Evolutionary conservation across 2,888 invertebrate genomes (phyloP).

Genomic region (Phaedon cochleariae): DNA sequence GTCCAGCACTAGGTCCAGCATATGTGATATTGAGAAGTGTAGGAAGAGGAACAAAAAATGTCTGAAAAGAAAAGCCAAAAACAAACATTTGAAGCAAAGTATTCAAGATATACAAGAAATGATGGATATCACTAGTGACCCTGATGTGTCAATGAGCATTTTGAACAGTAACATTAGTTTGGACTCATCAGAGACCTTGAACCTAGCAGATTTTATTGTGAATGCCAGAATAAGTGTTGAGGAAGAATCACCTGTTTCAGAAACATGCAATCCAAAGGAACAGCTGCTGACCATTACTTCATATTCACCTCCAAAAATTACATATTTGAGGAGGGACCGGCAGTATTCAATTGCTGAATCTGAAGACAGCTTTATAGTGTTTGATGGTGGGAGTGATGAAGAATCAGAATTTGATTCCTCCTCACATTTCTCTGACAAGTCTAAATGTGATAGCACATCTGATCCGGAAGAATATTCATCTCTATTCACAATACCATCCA

Average conservation of each 20-base stretch:
- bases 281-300: conserved; percentile 18
- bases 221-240: too few relatives aligned
- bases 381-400: conserved; percentile 59
- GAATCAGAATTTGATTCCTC: conserved; percentile 30
- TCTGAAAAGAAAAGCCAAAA: conserved; percentile 21
- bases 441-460: conserved; percentile 28
- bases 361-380: conserved; percentile 68
- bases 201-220: conserved; percentile 27
- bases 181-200: conserved; percentile 12
- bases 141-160: conserved; percentile 23
- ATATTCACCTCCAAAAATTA: conserved; percentile 18
- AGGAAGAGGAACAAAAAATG: not conserved
- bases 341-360: conserved; percentile 58
- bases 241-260: conserved; percentile 27
- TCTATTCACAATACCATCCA: conserved; percentile 32
- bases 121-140: conserved; percentile 37
- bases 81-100: conserved; percentile 33
- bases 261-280: not conserved
- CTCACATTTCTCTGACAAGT: conserved; percentile 29
- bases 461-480: conserved; percentile 36
- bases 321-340: conserved; percentile 21
- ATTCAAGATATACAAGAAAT: conserved; percentile 32
- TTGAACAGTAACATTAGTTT: conserved; percentile 21
- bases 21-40: not conserved
- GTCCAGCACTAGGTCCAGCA: not conserved